phyloP scores from a whole-genome alignment of 2,113 vertebrate species.

The Mugil cephalus region DNA sequence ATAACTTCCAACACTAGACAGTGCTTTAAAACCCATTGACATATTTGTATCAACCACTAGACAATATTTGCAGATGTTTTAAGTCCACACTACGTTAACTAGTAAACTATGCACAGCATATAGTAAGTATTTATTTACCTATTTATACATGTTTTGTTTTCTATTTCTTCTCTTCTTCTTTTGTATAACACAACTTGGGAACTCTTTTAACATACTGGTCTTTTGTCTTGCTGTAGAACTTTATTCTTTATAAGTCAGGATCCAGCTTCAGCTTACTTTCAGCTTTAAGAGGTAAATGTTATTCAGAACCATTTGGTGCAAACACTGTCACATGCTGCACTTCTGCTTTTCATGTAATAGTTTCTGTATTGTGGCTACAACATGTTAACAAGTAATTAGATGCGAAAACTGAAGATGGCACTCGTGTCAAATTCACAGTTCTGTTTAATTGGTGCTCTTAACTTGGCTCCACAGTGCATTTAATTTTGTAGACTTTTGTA shows the following conservation, averaged over 20 bases:
- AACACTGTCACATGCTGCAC: constrained; percentile 53
- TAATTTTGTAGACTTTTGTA: constrained; percentile 11
- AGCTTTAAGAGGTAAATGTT: background rate
- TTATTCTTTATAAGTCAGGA: no score
- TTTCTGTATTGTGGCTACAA: constrained; percentile 46
- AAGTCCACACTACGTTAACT: constrained; percentile 71
- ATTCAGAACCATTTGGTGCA: constrained; percentile 5
- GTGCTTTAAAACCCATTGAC: constrained; percentile 33
- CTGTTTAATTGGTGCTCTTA: constrained; percentile 32
- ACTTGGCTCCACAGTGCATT: constrained; percentile 7
- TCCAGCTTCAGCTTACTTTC: background rate
- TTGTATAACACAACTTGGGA: constrained; percentile 33
- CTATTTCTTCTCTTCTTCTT: constrained; percentile 9
- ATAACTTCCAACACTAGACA: constrained; percentile 55
- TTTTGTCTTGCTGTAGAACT: background rate
- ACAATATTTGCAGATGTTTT: constrained; percentile 25
- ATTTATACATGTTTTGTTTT: constrained; percentile 65
- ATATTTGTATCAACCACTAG: constrained; percentile 30
- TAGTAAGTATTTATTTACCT: constrained; percentile 77
- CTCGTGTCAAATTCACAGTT: constrained; percentile 23
- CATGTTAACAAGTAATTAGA: constrained; percentile 36
- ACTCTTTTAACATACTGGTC: constrained; percentile 14
- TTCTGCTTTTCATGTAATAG: constrained; percentile 56
- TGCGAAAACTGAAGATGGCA: constrained; percentile 16
- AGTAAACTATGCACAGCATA: constrained; percentile 55